These are phyloP conservation scores for Eretmochelys imbricata DNA, from an alignment of 2,113 vertebrate genomes.

Conservation along the genomic window DNA sequence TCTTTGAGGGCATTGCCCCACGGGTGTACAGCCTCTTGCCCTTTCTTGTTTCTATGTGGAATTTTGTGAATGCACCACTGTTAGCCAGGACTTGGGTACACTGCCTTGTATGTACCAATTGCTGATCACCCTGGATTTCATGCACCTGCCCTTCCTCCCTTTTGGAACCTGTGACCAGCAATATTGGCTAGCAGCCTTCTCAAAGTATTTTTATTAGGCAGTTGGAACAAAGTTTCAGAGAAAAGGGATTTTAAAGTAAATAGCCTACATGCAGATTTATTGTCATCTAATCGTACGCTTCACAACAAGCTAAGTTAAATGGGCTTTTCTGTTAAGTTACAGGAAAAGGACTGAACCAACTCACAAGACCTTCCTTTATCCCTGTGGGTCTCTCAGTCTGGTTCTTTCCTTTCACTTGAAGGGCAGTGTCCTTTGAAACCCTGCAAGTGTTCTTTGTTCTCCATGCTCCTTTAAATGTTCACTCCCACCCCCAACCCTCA, in stretches of 20 bases:
- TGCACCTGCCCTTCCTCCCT: accelerated
- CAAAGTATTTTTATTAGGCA: neutral
- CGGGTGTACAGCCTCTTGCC: neutral
- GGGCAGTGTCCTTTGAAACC: neutral
- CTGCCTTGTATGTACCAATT: neutral
- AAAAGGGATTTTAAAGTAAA: neutral
- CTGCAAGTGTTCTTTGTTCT: neutral
- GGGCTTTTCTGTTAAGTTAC: neutral
- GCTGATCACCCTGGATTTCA: neutral
- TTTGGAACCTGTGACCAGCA: neutral
- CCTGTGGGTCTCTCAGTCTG: neutral
- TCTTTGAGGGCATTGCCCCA: neutral
- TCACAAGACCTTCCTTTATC: neutral
- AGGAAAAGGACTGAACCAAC: neutral
- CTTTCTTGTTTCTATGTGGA: neutral
- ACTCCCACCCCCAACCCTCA: neutral
- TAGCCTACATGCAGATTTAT: neutral
- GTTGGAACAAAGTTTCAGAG: neutral
- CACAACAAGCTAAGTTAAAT: neutral
- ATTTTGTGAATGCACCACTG: accelerated
- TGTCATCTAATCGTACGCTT: neutral
- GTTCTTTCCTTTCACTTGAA: neutral
- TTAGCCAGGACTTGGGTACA: neutral
- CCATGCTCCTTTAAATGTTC: neutral
- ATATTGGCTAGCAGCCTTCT: neutral